These are phyloP conservation scores for Azorinus chamasolen DNA, from an alignment of 2,888 invertebrate species.

Conservation along the genomic window DNA sequence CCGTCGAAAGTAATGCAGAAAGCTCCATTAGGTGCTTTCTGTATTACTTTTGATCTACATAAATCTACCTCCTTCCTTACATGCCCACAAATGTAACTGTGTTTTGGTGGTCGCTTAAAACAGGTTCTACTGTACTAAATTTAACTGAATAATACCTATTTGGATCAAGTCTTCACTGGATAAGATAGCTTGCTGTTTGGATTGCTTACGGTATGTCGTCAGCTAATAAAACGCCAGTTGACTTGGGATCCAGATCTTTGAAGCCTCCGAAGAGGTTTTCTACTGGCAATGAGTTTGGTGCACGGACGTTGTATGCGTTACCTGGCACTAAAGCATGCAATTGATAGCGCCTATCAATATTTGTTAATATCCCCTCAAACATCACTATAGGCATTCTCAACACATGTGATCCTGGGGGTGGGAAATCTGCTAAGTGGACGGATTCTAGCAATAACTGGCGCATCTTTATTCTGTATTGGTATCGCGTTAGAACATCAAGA, in stretches of 20 bases:
- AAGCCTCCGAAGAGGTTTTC: conserved; percentile 53
- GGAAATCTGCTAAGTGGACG: conserved; percentile 5
- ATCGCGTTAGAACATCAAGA: conserved; percentile 3
- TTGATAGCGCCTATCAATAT: conserved; percentile 43
- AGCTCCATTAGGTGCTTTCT: too few species aligned
- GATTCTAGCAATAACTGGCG: conserved; percentile 13
- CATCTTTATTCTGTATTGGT: conserved; percentile 10
- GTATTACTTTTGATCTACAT: too few species aligned
- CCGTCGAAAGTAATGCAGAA: too few species aligned
- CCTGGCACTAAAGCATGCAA: conserved; percentile 10
- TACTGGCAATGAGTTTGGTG: conserved; percentile 23
- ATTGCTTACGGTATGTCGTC: too few species aligned
- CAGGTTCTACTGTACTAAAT: too few species aligned
- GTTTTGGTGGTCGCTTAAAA: too few species aligned
- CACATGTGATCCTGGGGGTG: conserved; percentile 31
- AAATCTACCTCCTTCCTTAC: too few species aligned
- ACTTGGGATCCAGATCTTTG: conserved; percentile 39
- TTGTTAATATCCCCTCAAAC: conserved; percentile 46
- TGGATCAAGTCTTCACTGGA: too few species aligned
- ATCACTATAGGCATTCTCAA: conserved; percentile 45
- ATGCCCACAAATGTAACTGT: too few species aligned
- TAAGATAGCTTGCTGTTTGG: too few species aligned
- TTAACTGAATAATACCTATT: too few species aligned
- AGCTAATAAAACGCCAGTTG: too few species aligned
- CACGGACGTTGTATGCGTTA: conserved; percentile 35